Percentiles rank a stretch among this genome's conserved stretches.
Evolutionary conservation across 2,888 invertebrate species (phyloP).

Genomic region (Caenorhabditis angaria): DNA sequence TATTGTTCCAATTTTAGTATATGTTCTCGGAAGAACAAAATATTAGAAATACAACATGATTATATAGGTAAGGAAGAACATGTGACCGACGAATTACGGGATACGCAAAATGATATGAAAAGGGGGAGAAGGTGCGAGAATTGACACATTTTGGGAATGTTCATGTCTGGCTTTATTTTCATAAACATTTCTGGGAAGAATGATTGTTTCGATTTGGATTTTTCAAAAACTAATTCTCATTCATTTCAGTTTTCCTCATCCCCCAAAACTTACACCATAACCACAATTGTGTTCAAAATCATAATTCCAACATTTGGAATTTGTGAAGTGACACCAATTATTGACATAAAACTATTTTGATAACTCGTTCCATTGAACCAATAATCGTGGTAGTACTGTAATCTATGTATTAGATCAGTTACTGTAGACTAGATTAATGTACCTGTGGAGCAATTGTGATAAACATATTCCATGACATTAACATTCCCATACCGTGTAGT

Average conservation of each 20-base stretch:
- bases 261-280: constrained; percentile 44
- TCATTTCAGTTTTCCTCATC: background rate
- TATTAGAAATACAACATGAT: too few species aligned
- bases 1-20: constrained; percentile 88
- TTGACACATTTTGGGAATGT: too few species aligned
- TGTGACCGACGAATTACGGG: too few species aligned
- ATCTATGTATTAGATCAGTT: constrained; percentile 5
- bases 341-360: constrained; percentile 83
- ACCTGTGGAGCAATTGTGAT: constrained; percentile 57
- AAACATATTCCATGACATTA: constrained; percentile 59
- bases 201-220: too few species aligned
- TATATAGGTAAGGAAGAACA: too few species aligned
- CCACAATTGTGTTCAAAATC: constrained; percentile 69
- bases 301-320: constrained; percentile 92
- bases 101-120: too few species aligned
- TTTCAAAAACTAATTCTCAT: too few species aligned
- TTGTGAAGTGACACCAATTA: constrained; percentile 88
- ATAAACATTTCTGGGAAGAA: too few species aligned
- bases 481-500: constrained; percentile 56
- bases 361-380: constrained; percentile 80
- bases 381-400: constrained; percentile 81
- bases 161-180: too few species aligned
- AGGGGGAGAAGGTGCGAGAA: too few species aligned
- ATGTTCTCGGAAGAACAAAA: constrained; percentile 61
- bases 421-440: background rate